A percentile compares a stretch with the other conserved stretches of the same genome.
Conservation (phyloP, 2,797 vertebrate genomes). For the Sciurus vulgaris region DNA sequence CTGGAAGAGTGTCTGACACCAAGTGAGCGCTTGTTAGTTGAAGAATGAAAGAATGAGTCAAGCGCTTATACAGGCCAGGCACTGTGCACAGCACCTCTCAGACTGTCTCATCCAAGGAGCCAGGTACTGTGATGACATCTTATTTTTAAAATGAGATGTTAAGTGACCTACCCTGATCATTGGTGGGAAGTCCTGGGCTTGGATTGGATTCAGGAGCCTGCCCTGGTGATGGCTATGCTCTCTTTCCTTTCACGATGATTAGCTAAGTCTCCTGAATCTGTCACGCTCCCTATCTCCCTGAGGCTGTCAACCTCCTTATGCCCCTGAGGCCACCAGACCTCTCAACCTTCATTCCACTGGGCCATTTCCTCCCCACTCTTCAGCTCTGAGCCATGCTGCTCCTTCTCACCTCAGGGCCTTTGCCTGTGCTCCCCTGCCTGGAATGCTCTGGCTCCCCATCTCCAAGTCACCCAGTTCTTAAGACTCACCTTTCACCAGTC, state of each 20-base stretch:
- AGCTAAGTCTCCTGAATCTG: slow-evolving; percentile 61
- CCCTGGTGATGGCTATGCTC: slow-evolving; percentile 31
- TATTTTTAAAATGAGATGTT: slow-evolving; percentile 20
- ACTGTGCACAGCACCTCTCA: background rate
- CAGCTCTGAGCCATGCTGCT: background rate
- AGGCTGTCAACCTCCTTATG: background rate
- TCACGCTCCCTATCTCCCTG: slow-evolving; percentile 10
- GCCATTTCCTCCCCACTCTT: slow-evolving; percentile 27
- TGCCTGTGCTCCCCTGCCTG: background rate
- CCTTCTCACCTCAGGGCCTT: slow-evolving; percentile 49
- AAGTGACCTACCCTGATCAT: background rate
- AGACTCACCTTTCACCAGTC: background rate
- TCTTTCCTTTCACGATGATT: slow-evolving; percentile 60
- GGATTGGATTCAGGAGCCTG: background rate
- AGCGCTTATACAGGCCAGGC: background rate
- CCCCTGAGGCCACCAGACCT: slow-evolving; percentile 44
- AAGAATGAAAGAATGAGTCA: background rate
- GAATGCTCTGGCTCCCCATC: background rate
- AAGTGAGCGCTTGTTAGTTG: background rate
- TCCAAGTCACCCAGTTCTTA: background rate
- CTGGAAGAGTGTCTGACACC: background rate
- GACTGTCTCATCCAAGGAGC: background rate
- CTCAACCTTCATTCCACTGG: background rate
- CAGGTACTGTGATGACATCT: background rate
- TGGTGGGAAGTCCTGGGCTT: background rate